Evolutionary conservation across 2,113 vertebrate genomes (phyloP), one percentile per base, ranked within the genome.

Genomic region (Struthidea cinerea): DNA sequence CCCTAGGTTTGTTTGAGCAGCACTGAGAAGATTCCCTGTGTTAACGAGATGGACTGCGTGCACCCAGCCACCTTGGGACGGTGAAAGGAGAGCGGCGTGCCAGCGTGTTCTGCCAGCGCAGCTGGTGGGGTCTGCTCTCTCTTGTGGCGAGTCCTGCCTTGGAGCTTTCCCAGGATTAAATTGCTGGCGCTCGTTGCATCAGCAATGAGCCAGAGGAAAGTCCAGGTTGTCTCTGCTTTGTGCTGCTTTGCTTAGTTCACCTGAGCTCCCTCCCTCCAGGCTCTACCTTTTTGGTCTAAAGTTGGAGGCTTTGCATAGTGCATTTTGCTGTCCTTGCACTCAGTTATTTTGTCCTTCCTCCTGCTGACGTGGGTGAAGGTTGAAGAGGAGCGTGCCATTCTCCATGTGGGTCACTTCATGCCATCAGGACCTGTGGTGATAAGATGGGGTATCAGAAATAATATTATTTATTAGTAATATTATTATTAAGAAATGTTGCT

Each of bases 161-260:
- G 96, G 89, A 90, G 63, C 74, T 30, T 28, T 39, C 59, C 93
- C 92, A 89, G 88, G 41, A 92, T 78, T 68, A 64, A 92, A 89
- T 57, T 90, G 90, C 79, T 87, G 92, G 60, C 76, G 46, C 44
- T 90, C 3, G 0, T 37, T 59, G 52, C 60, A 22, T 81, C 56
- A 94, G 22, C 73, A 78, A 13, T 18, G 47, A 86, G 75, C 87
- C 63, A 77, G 56, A 77, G 59, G 39, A 70, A 83, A 52, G 87
- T 74, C 87, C 75, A 63, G 68, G 55, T 49, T 95, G 71, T 27
- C 23, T 79, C 78, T 93, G 53, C 55, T 60, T 65, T 89, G 41
- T 6, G 4, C 47, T 83, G 55, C 47, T 90, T 60, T 93, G 71
- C 56, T 92, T 60, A n/a, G 59, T 81, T 92, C 83, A 88, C 82